Conservation (phyloP, 2,113 vertebrate genomes). For the Cololabis saira region DNA sequence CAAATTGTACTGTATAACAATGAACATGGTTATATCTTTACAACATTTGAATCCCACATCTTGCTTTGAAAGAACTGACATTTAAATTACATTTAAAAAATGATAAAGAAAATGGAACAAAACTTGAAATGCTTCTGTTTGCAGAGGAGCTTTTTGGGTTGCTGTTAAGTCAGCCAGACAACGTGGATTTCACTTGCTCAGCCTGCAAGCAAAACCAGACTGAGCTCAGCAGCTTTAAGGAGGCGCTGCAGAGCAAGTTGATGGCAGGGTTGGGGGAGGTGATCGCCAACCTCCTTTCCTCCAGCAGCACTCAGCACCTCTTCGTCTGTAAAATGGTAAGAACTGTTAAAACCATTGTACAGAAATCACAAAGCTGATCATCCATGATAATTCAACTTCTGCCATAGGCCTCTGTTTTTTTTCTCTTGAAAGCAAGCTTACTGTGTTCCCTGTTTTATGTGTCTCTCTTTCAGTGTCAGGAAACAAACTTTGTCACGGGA, state of each 20-base stretch:
- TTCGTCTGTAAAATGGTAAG: conserved; percentile 81
- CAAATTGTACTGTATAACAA: too few species aligned
- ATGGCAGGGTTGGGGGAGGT: conserved; percentile 80
- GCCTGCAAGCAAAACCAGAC: conserved; percentile 78
- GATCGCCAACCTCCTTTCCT: conserved; percentile 79
- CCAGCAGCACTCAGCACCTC: conserved; percentile 73
- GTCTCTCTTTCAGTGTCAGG: conserved; percentile 76
- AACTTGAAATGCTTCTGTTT: conserved; percentile 7
- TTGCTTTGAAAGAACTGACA: too few species aligned
- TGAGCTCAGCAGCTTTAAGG: conserved; percentile 78
- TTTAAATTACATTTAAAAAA: too few species aligned
- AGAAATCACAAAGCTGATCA: background rate
- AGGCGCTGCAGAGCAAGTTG: conserved; percentile 80
- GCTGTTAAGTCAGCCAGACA: conserved; percentile 80
- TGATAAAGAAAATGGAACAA: too few species aligned
- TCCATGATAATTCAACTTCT: background rate
- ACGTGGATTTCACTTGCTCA: conserved; percentile 83
- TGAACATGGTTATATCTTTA: too few species aligned
- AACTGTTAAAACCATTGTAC: background rate
- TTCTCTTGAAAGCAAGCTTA: background rate
- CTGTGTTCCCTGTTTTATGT: background rate
- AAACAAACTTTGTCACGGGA: conserved; percentile 42
- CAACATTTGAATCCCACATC: too few species aligned
- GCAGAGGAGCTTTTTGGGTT: conserved; percentile 88
- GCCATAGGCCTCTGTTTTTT: too few species aligned